These are phyloP conservation scores for Pedetes capensis DNA, from an alignment of 2,113 vertebrate species.

Conservation along the genomic window DNA sequence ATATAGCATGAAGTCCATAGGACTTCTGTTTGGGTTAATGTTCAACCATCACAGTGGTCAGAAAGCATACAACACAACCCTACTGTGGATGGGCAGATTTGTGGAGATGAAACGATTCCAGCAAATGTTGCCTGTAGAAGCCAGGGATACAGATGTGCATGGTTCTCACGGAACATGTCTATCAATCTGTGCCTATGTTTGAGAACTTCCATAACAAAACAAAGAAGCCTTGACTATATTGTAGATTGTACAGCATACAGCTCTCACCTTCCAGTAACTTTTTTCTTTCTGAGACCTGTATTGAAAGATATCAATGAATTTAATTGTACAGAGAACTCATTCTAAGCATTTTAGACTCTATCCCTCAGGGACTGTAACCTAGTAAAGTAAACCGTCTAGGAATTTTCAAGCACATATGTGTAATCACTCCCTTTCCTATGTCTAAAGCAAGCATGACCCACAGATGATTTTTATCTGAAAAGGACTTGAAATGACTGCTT, in stretches of 20 bases:
- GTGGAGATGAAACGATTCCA: neutral
- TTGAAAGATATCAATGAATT: neutral
- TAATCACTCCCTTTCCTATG: neutral
- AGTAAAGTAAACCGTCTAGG: neutral
- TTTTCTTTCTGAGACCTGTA: neutral
- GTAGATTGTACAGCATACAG: neutral
- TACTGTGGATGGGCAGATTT: neutral
- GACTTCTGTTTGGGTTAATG: neutral
- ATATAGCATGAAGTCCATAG: neutral
- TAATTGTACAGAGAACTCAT: neutral
- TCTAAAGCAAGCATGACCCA: constrained; percentile 22
- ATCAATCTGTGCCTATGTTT: neutral
- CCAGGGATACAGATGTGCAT: no score
- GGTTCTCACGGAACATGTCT: neutral
- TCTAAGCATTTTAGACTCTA: neutral
- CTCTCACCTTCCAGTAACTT: neutral
- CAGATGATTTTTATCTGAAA: constrained; percentile 3
- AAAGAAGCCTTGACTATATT: neutral
- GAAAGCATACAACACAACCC: neutral
- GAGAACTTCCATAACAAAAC: neutral
- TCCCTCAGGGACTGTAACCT: neutral
- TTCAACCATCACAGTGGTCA: neutral
- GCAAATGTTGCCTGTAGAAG: neutral
- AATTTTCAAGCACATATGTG: neutral
- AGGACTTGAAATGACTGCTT: neutral